phyloP scores from a whole-genome alignment of 2,113 vertebrate species.

The Polypterus bichir region DNA sequence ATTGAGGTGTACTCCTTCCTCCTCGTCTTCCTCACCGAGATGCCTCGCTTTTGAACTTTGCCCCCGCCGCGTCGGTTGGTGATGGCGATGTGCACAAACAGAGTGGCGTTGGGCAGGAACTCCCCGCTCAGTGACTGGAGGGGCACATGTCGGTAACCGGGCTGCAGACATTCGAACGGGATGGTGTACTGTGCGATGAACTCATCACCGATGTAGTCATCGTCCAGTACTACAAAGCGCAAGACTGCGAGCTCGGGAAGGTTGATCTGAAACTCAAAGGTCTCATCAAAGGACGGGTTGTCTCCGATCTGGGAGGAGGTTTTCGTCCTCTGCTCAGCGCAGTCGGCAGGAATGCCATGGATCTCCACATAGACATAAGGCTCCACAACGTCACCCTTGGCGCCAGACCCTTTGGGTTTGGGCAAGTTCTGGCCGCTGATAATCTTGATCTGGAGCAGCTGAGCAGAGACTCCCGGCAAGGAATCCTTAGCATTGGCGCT shows the following conservation, averaged over 20 bases:
- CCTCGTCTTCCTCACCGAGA: conserved; percentile 69
- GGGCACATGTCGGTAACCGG: conserved; percentile 76
- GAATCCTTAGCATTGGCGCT: conserved; percentile 81
- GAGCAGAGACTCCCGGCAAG: conserved; percentile 72
- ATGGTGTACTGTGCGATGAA: conserved; percentile 91
- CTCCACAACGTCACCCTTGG: conserved; percentile 82
- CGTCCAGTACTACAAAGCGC: conserved; percentile 77
- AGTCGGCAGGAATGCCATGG: conserved; percentile 78
- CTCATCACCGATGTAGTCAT: conserved; percentile 83
- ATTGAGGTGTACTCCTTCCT: conserved; percentile 76
- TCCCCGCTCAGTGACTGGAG: conserved; percentile 73
- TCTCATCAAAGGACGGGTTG: conserved; percentile 81
- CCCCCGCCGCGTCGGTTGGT: conserved; percentile 74
- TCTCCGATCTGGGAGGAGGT: conserved; percentile 76
- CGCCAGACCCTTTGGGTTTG: conserved; percentile 76
- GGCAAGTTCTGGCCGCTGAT: conserved; percentile 86
- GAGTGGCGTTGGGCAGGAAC: conserved; percentile 67
- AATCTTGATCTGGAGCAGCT: conserved; percentile 78
- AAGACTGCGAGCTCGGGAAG: conserved; percentile 73
- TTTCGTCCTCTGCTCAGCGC: conserved; percentile 78
- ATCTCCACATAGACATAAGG: conserved; percentile 83
- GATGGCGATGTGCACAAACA: conserved; percentile 80
- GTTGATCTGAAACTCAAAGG: conserved; percentile 85
- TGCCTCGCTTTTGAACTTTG: conserved; percentile 69
- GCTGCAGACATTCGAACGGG: conserved; percentile 80